Evolutionary conservation across 2,888 invertebrate genomes (phyloP), one percentile per base, ranked within the genome.

Genomic region (Dione vanillae): DNA sequence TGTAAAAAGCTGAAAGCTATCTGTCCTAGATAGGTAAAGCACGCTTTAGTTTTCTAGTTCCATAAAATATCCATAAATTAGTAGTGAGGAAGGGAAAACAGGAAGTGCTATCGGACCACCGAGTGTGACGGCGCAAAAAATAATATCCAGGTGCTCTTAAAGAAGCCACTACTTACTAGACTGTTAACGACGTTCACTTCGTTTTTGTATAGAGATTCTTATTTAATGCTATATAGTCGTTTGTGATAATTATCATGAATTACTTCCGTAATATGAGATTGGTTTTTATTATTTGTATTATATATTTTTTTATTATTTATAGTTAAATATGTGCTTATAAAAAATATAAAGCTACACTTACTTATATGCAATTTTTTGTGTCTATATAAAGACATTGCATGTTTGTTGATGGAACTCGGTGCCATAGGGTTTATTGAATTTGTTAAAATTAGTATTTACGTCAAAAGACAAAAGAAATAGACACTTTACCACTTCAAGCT

Each of bases 101-200:
- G 65, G 68, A 72, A 69, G 65, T 61, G 14, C 35, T 19, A 56
- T 27, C 41, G 27, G 72, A 64, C 69, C 72, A 72, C 72, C 72
- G 41, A 19, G 41, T 47, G 19, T 1, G 56, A 62, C 41, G 64
- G 58, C 27, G 56, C 54, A 71, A 73, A 69, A 69, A 70, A 71
- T 56, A 65, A 65, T 41, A 64, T 64, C 68, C 71, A 66, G 72
- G 73, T 74, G 75, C 68, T 59, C 37, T 27, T 64, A 69, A 70
- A 72, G 74, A 74, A 11, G 16, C 61, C 37, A 59, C 41, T 40
- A 59, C n/a, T n/a, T 14, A 41, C 41, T 27, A 27, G 61, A 61
- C 20, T 45, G 10, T 14, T 37, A 16, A 20, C 8, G 64, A 47
- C 40, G 40, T 37, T 35, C 37, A 51, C 64, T 64, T 64, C n/a